phyloP scores from a whole-genome alignment of 2,888 invertebrate genomes.

The Allacma fusca region DNA sequence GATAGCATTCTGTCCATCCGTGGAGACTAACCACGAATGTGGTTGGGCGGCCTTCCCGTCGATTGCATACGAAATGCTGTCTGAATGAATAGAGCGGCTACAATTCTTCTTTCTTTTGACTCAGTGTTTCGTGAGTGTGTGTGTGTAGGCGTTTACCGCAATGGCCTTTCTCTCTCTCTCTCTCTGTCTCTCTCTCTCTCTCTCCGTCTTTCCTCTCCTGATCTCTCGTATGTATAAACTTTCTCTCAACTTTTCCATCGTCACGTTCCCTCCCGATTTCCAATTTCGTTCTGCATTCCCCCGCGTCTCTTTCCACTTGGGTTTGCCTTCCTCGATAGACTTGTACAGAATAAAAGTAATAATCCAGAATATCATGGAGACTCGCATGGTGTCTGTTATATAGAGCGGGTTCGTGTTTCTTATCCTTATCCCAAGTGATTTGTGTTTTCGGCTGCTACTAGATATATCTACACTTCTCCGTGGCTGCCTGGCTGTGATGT shows the following conservation, averaged over 20 bases:
- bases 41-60: neutral
- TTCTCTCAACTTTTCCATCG: conserved; percentile 17
- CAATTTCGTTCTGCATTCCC: conserved; percentile 24
- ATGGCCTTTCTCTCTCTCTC: neutral
- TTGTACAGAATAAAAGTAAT: conserved; percentile 24
- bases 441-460: neutral
- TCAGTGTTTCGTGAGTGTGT: neutral
- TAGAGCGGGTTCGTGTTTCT: neutral
- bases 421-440: neutral
- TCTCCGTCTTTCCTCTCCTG: neutral
- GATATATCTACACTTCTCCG: neutral
- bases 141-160: neutral
- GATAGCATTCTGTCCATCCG: neutral
- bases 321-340: conserved; percentile 22
- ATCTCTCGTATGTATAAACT: neutral
- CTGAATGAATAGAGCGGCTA: neutral
- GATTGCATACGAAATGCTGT: neutral
- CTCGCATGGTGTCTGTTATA: neutral
- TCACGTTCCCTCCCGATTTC: conserved; percentile 17
- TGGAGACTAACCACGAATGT: neutral
- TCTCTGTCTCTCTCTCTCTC: neutral
- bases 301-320: conserved; percentile 10
- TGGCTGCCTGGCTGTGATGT: neutral
- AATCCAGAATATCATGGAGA: conserved; percentile 24
- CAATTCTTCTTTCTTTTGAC: neutral